Conservation (phyloP, 23 tunicate species). For the Halocynthia roretzi region DNA sequence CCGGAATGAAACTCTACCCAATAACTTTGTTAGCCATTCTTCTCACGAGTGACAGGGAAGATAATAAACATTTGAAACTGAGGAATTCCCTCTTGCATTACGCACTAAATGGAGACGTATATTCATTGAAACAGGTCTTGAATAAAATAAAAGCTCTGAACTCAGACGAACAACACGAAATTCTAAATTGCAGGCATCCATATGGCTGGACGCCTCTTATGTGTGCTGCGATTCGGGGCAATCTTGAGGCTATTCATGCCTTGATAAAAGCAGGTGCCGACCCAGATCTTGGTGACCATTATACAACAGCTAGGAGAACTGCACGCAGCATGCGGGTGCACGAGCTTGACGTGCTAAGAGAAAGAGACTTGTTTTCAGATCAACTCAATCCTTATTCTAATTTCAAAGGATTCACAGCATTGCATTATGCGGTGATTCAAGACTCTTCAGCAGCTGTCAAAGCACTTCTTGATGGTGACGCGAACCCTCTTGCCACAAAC, state of each 20-base stretch:
- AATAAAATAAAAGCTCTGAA: slow-evolving; percentile 11
- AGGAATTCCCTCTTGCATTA: slow-evolving; percentile 19
- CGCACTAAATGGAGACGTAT: not conserved
- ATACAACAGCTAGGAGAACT: slow-evolving; percentile 15
- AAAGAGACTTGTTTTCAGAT: slow-evolving; percentile 52
- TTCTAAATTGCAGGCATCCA: slow-evolving; percentile 47
- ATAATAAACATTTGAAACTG: not conserved
- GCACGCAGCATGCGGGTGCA: not conserved
- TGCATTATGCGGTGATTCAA: slow-evolving; percentile 81
- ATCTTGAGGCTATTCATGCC: slow-evolving; percentile 10
- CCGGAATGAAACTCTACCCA: not conserved
- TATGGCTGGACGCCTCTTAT: slow-evolving; percentile 95
- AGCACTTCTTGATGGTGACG: slow-evolving; percentile 53
- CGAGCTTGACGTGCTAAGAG: slow-evolving; percentile 18
- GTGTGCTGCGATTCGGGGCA: slow-evolving; percentile 60
- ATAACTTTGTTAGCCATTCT: not conserved
- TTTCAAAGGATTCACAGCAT: slow-evolving; percentile 81
- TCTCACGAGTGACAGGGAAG: not conserved
- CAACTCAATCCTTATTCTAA: slow-evolving; percentile 37
- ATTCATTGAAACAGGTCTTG: slow-evolving; percentile 14
- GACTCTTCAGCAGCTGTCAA: slow-evolving; percentile 33
- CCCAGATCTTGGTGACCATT: slow-evolving; percentile 62
- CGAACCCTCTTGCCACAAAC: slow-evolving; percentile 65
- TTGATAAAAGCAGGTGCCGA: slow-evolving; percentile 81
- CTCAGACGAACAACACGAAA: slow-evolving; percentile 15